These are phyloP conservation scores for Microtus oregoni DNA, from an alignment of 2,113 vertebrate species.

Conservation along the genomic window DNA sequence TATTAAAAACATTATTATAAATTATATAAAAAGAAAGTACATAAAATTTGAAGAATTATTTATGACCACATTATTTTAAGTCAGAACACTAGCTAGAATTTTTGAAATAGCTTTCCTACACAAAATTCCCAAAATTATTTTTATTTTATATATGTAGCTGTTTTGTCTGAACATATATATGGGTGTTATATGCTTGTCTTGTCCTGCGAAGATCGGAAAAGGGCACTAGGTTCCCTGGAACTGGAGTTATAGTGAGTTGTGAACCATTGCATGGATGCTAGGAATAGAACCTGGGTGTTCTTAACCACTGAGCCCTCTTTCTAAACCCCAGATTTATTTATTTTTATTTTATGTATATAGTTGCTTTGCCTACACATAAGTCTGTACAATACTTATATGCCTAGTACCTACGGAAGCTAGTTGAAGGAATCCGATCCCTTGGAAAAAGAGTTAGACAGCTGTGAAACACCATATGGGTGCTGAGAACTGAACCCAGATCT, in stretches of 20 bases:
- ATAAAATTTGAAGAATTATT: slow-evolving; percentile 46
- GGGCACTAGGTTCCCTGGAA: no score
- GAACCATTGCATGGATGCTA: background rate
- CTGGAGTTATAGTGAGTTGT: background rate
- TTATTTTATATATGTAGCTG: background rate
- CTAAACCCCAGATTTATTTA: background rate
- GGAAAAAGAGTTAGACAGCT: background rate
- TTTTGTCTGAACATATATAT: background rate
- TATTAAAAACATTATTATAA: slow-evolving; percentile 37
- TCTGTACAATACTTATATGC: background rate
- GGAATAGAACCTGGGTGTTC: background rate
- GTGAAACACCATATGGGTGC: no score
- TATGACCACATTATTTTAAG: slow-evolving; percentile 43
- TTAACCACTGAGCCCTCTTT: background rate
- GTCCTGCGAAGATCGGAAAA: background rate
- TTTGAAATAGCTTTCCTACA: slow-evolving; percentile 48
- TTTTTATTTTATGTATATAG: background rate
- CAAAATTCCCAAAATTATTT: background rate
- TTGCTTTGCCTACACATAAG: background rate
- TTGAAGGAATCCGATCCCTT: background rate
- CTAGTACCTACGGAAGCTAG: background rate
- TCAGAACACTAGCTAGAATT: slow-evolving; percentile 42
- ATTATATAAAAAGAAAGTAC: slow-evolving; percentile 30
- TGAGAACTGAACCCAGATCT: no score
- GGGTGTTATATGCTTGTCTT: background rate